A percentile compares a stretch with the other conserved stretches of the same genome.
phyloP scores from a whole-genome alignment of 2,888 invertebrate species.

The Ophonus ardosiacus region DNA sequence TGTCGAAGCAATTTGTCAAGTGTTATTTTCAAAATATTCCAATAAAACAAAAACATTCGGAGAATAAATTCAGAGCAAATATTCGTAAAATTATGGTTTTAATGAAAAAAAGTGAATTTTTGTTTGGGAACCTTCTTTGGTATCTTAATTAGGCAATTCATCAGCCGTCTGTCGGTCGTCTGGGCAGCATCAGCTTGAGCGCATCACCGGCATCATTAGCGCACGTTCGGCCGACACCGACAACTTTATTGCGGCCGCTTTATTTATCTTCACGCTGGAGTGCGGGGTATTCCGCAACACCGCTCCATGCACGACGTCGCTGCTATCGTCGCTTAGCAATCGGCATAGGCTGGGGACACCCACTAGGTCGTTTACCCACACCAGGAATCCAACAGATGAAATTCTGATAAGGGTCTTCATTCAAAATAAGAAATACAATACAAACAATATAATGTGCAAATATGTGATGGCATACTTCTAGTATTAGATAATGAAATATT shows the following conservation, averaged over 20 bases:
- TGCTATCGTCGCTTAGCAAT: constrained; percentile 49
- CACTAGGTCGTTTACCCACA: constrained; percentile 58
- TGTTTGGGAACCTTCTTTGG: background rate
- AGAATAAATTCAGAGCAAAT: background rate
- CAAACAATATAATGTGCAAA: background rate
- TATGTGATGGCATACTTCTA: background rate
- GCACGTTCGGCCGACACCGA: constrained; percentile 38
- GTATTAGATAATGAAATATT: background rate
- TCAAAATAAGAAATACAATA: background rate
- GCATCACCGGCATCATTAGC: constrained; percentile 53
- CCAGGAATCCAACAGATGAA: background rate
- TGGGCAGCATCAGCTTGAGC: background rate
- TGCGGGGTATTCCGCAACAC: constrained; percentile 22
- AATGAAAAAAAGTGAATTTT: background rate
- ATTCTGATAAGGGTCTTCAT: background rate
- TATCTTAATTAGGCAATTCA: constrained; percentile 44
- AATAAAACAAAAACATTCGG: background rate
- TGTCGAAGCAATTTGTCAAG: background rate
- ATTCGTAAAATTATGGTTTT: background rate
- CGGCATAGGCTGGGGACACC: constrained; percentile 47
- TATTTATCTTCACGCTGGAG: constrained; percentile 51
- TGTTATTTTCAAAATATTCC: background rate
- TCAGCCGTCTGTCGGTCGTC: constrained; percentile 6
- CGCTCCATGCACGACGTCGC: background rate
- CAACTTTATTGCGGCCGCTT: constrained; percentile 56